phyloP scores from a whole-genome alignment of 2,113 vertebrate species.

The Genyomyrus donnyi region DNA sequence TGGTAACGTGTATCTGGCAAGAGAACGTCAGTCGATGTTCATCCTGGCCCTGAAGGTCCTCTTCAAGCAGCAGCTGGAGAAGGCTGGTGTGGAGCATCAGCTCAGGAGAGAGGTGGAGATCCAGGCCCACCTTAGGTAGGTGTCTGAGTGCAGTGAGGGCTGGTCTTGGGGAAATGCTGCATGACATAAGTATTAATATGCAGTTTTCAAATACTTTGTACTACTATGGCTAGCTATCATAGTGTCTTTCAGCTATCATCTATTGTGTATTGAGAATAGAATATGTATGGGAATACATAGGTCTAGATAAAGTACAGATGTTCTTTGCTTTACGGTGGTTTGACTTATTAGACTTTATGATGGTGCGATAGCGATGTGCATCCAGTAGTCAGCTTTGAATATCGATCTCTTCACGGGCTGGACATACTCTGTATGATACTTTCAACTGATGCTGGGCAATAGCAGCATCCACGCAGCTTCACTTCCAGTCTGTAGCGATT shows the following conservation, averaged over 20 bases:
- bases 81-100: constrained; percentile 89
- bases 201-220: not conserved
- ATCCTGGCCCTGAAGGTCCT: constrained; percentile 92
- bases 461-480: not conserved
- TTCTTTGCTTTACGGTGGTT: too few species aligned
- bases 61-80: constrained; percentile 89
- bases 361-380: too few species aligned
- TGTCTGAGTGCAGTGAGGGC: not conserved
- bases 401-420: too few species aligned
- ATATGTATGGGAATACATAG: too few species aligned
- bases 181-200: not conserved
- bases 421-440: too few species aligned
- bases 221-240: not conserved
- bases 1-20: constrained; percentile 92
- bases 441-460: too few species aligned
- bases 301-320: not conserved
- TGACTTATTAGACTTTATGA: too few species aligned
- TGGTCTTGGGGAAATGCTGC: not conserved
- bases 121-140: constrained; percentile 90
- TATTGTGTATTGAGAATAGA: too few species aligned
- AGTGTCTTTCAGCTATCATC: not conserved
- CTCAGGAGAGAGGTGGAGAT: constrained; percentile 91
- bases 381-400: too few species aligned
- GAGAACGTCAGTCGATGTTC: constrained; percentile 85
- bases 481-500: not conserved